A percentile compares a stretch with the other conserved stretches of the same genome.
Evolutionary conservation across 2,113 vertebrate genomes (phyloP).

Genomic region (Craseonycteris thonglongyai): DNA sequence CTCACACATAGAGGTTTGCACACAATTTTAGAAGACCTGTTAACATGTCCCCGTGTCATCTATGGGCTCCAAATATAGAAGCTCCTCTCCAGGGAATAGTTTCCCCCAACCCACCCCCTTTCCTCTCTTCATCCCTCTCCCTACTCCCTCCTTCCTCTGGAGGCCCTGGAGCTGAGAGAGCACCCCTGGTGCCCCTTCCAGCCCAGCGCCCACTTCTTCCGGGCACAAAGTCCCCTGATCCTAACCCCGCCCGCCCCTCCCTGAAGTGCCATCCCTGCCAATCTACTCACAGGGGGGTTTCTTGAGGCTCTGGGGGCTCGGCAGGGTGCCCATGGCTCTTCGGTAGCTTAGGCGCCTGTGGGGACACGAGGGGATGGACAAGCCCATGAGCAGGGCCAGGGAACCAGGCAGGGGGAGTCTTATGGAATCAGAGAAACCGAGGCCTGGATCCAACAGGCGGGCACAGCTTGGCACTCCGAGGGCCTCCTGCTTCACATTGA

Average conservation of each 20-base stretch:
- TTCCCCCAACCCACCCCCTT: background rate
- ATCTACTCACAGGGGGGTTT: slow-evolving; percentile 85
- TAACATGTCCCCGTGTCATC: background rate
- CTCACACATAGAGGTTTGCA: background rate
- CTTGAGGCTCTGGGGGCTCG: slow-evolving; percentile 79
- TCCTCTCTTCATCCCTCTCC: background rate
- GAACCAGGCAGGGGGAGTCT: background rate
- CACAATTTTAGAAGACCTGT: background rate
- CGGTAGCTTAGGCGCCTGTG: slow-evolving; percentile 88
- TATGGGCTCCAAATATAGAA: background rate
- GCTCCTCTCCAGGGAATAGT: background rate
- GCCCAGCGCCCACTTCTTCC: background rate
- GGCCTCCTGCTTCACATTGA: background rate
- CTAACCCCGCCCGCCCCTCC: background rate
- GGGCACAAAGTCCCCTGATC: background rate
- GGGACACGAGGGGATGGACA: background rate
- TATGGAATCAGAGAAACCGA: background rate
- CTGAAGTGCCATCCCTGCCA: background rate
- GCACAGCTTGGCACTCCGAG: background rate
- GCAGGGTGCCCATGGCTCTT: slow-evolving; percentile 83
- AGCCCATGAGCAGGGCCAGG: background rate
- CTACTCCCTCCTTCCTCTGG: background rate
- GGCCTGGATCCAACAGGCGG: background rate
- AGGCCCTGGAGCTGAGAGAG: background rate
- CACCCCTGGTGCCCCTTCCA: background rate